phyloP scores from a whole-genome alignment of 2,113 vertebrate genomes.

The Sorex araneus region DNA sequence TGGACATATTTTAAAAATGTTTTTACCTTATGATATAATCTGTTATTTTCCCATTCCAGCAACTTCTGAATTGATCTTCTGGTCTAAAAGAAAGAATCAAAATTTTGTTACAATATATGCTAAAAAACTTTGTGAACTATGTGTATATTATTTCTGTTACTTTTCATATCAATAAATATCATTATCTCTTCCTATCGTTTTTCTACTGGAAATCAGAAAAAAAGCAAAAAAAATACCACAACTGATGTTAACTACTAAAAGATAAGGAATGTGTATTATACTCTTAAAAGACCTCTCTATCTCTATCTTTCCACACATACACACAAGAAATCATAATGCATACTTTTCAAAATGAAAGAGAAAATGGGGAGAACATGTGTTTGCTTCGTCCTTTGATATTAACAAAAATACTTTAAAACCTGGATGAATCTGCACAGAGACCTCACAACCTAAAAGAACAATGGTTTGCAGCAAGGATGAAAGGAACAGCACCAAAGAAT shows the following conservation, averaged over 20 bases:
- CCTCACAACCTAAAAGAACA: too few species aligned
- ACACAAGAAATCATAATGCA: not conserved
- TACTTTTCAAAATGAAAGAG: conserved; percentile 63
- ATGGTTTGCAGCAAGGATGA: too few species aligned
- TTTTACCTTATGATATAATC: conserved; percentile 99
- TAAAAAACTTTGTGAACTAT: conserved; percentile 49
- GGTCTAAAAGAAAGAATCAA: conserved; percentile 91
- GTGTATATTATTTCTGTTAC: not conserved
- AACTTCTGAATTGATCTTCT: conserved; percentile 99
- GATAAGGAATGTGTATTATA: not conserved
- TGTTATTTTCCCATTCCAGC: conserved; percentile 99
- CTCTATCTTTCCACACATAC: not conserved
- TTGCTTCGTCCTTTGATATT: too few species aligned
- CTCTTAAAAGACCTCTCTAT: not conserved
- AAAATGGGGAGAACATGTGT: too few species aligned
- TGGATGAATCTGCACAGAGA: too few species aligned
- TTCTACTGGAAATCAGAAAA: conserved; percentile 33
- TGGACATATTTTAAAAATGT: conserved; percentile 35
- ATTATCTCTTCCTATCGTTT: conserved; percentile 50
- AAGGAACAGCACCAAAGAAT: too few species aligned
- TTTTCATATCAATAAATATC: conserved; percentile 62
- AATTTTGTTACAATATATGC: conserved; percentile 77
- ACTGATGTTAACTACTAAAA: conserved; percentile 24
- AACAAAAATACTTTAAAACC: too few species aligned
- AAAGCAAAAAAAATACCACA: conserved; percentile 28